Evolutionary conservation across 2,888 invertebrate species (phyloP).

Genomic region (Agrotis exclamationis): DNA sequence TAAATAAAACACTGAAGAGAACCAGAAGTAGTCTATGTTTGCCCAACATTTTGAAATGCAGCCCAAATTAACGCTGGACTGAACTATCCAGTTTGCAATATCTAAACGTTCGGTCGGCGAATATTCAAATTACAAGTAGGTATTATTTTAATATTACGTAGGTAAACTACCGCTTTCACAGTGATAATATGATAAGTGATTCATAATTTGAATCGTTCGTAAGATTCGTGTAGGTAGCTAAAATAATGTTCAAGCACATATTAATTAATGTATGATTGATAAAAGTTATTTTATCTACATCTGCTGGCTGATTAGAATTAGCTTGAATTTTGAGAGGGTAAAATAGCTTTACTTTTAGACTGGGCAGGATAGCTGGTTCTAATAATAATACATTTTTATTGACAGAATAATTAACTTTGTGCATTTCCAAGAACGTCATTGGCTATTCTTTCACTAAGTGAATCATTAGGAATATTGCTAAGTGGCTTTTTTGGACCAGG

Average conservation of each 20-base stretch:
- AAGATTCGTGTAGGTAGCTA: background rate
- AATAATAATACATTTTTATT: too few species aligned
- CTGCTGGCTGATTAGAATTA: too few species aligned
- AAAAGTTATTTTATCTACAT: too few species aligned
- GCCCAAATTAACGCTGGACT: conserved; percentile 6
- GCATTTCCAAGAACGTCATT: too few species aligned
- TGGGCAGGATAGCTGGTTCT: too few species aligned
- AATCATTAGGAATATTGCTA: too few species aligned
- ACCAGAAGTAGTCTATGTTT: conserved; percentile 14
- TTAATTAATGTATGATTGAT: too few species aligned
- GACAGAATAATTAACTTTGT: too few species aligned
- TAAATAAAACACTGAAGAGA: background rate
- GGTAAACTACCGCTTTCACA: background rate
- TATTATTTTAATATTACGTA: conserved; percentile 19
- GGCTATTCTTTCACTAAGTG: too few species aligned
- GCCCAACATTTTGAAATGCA: conserved; percentile 25
- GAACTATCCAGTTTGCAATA: conserved; percentile 19
- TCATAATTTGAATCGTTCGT: conserved; percentile 23
- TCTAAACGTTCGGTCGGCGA: background rate
- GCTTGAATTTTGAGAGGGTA: too few species aligned
- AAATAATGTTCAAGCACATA: background rate
- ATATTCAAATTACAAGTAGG: conserved; percentile 35
- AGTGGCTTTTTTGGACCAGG: too few species aligned
- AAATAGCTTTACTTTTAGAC: too few species aligned
- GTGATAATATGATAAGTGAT: conserved; percentile 40